These are phyloP conservation scores for Bombus soroeensis DNA, from an alignment of 1,140 invertebrate species.

Conservation along the genomic window DNA sequence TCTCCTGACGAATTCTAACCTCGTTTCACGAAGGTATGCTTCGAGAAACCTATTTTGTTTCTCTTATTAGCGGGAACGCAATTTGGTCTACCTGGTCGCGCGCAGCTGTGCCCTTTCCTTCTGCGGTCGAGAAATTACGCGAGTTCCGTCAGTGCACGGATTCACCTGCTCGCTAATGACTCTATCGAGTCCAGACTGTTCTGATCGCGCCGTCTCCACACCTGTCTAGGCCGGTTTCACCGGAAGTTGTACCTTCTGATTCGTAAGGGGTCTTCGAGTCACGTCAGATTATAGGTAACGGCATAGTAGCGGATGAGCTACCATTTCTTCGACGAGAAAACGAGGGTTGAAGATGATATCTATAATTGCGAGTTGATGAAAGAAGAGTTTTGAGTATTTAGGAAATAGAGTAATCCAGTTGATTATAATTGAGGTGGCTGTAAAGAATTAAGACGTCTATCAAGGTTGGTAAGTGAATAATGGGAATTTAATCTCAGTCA, in stretches of 20 bases:
- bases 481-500: too few relatives aligned
- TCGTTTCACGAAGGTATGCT: constrained; percentile 18
- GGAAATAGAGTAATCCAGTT: too few relatives aligned
- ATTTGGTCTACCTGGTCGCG: constrained; percentile 53
- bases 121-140: constrained; percentile 59
- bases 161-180: constrained; percentile 67
- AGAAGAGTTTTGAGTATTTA: too few relatives aligned
- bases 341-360: too few relatives aligned
- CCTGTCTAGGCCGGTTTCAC: constrained; percentile 10
- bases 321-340: too few relatives aligned
- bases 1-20: constrained; percentile 28
- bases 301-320: background rate
- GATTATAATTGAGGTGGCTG: too few relatives aligned
- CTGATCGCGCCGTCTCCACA: constrained; percentile 19
- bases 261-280: too few relatives aligned
- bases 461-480: too few relatives aligned
- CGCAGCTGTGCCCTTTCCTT: constrained; percentile 45
- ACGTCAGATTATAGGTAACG: background rate
- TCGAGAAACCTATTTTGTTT: constrained; percentile 36
- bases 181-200: constrained; percentile 53
- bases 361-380: too few relatives aligned
- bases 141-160: constrained; percentile 44
- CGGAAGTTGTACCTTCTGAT: background rate
- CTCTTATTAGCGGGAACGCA: constrained; percentile 57
- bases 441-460: too few relatives aligned